Evolutionary conservation across 2,797 vertebrate species (phyloP).

Genomic region (Microcaecilia unicolor): DNA sequence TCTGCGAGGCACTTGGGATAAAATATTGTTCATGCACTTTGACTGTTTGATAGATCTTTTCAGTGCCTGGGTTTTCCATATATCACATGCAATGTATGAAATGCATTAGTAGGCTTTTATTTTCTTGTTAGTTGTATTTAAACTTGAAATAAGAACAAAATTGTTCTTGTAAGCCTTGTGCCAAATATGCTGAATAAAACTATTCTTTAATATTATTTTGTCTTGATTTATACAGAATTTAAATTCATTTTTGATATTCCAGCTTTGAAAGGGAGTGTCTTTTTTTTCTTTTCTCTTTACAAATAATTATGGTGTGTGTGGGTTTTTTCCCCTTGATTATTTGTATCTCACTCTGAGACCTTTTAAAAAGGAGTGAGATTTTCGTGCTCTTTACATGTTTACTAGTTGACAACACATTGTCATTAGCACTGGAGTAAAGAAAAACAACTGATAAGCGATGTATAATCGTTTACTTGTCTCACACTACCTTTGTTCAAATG

Average conservation of each 20-base stretch:
- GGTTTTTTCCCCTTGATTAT: too few relatives aligned
- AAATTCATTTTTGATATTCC: neutral
- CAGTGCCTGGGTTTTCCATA: conserved; percentile 39
- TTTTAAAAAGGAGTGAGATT: too few relatives aligned
- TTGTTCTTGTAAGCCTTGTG: conserved; percentile 43
- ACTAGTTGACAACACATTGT: too few relatives aligned
- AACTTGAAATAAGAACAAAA: conserved; percentile 38
- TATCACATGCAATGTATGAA: conserved; percentile 37
- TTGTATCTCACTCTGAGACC: too few relatives aligned
- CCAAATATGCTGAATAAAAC: conserved; percentile 50
- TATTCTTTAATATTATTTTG: conserved; percentile 40
- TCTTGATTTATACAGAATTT: too few relatives aligned
- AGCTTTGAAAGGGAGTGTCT: neutral
- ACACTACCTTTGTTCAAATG: too few relatives aligned
- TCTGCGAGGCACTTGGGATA: conserved; percentile 37
- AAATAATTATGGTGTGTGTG: too few relatives aligned
- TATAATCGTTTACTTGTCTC: too few relatives aligned
- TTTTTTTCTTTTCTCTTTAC: too few relatives aligned
- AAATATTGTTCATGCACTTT: conserved; percentile 49
- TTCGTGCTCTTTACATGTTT: too few relatives aligned
- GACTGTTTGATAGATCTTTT: conserved; percentile 21
- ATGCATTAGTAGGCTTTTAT: conserved; percentile 37
- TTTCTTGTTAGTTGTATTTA: conserved; percentile 36
- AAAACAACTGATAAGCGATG: too few relatives aligned
- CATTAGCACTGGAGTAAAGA: too few relatives aligned